phyloP scores from a whole-genome alignment of 2,888 invertebrate species.

The Dendrolimus pini region DNA sequence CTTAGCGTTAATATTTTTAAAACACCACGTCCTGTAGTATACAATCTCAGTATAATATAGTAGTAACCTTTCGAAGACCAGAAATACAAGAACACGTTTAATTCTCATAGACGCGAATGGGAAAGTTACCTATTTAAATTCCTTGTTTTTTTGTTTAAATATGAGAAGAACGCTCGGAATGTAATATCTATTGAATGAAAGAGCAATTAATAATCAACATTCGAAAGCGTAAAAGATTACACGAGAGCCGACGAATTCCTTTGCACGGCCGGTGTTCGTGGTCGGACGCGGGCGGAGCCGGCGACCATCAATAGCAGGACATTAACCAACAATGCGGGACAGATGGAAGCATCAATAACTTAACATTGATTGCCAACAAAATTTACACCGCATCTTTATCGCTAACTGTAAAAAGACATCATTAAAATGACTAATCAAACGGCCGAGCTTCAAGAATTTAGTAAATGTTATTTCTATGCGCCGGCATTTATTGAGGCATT shows the following conservation, averaged over 20 bases:
- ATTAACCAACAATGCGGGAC: constrained; percentile 38
- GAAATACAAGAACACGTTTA: too few relatives aligned
- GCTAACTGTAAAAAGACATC: constrained; percentile 61
- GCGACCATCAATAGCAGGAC: constrained; percentile 38
- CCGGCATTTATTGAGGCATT: constrained; percentile 29
- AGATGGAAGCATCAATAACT: constrained; percentile 46
- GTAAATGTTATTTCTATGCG: constrained; percentile 62
- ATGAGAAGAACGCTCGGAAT: constrained; percentile 51
- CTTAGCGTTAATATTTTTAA: too few relatives aligned
- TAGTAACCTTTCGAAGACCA: too few relatives aligned
- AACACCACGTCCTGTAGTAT: too few relatives aligned
- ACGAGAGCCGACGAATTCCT: constrained; percentile 58
- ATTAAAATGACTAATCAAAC: constrained; percentile 68
- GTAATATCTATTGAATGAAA: constrained; percentile 57
- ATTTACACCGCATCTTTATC: constrained; percentile 60
- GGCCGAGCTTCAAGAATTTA: constrained; percentile 61
- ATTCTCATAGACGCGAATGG: too few relatives aligned
- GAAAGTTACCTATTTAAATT: background rate
- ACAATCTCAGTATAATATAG: too few relatives aligned
- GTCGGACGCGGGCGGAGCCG: constrained; percentile 10
- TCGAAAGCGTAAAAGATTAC: constrained; percentile 68
- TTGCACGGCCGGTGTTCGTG: constrained; percentile 30
- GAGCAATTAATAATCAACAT: constrained; percentile 66
- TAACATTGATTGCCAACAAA: constrained; percentile 47
- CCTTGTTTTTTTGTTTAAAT: constrained; percentile 30